Conservation (phyloP, 2,797 vertebrate species). For the Pseudomugil gertrudae region DNA sequence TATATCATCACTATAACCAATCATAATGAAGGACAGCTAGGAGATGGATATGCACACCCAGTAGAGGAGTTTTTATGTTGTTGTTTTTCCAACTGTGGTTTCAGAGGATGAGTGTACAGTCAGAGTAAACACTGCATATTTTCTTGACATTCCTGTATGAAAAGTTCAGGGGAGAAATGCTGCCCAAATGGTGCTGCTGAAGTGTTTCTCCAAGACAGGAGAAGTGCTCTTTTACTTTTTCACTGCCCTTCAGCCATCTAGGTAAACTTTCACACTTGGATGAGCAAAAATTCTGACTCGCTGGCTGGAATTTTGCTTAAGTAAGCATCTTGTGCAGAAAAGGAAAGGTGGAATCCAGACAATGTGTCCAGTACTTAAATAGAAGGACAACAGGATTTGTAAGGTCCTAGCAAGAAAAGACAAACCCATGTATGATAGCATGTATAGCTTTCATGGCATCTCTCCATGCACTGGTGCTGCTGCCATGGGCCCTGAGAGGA, state of each 20-base stretch:
- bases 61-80: not conserved
- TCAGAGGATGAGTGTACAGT: conserved; percentile 48
- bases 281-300: conserved; percentile 54
- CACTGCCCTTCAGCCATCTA: conserved; percentile 46
- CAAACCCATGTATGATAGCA: conserved; percentile 16
- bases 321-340: conserved; percentile 52
- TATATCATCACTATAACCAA: not conserved
- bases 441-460: too few species aligned
- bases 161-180: conserved; percentile 62
- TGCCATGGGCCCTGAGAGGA: too few species aligned
- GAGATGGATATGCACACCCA: conserved; percentile 19
- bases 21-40: conserved; percentile 10
- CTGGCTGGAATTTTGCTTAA: conserved; percentile 36
- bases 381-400: conserved; percentile 47
- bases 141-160: conserved; percentile 58
- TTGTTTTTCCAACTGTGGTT: conserved; percentile 37
- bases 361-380: conserved; percentile 37
- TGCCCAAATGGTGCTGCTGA: conserved; percentile 37
- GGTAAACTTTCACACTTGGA: conserved; percentile 75
- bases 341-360: conserved; percentile 42
- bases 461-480: too few species aligned
- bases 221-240: conserved; percentile 31
- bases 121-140: conserved; percentile 49
- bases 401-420: conserved; percentile 31
- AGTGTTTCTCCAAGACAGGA: conserved; percentile 52